These are phyloP conservation scores for Agrotis exclamationis DNA, from an alignment of 2,888 invertebrate genomes.

Conservation along the genomic window DNA sequence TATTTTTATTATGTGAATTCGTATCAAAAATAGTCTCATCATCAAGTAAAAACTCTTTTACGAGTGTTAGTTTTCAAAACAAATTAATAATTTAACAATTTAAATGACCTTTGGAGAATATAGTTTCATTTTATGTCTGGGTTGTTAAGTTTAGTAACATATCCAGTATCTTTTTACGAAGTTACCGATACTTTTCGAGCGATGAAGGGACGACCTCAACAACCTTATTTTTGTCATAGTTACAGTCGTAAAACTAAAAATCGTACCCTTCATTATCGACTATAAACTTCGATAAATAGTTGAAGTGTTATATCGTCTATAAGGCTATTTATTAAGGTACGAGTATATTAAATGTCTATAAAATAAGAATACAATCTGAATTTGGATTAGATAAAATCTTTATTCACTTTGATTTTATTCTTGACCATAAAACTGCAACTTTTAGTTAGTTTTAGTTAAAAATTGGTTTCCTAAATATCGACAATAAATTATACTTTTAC, in stretches of 20 bases:
- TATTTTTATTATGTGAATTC: constrained; percentile 60
- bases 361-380: constrained; percentile 51
- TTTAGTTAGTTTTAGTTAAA: constrained; percentile 33
- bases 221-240: constrained; percentile 53
- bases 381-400: constrained; percentile 46
- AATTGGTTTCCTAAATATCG: constrained; percentile 47
- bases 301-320: constrained; percentile 46
- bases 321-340: constrained; percentile 38
- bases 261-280: constrained; percentile 61
- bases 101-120: constrained; percentile 59
- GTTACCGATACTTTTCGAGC: constrained; percentile 56
- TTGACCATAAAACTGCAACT: constrained; percentile 51
- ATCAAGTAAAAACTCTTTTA: constrained; percentile 62
- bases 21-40: constrained; percentile 59
- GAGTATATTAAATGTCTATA: constrained; percentile 63
- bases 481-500: constrained; percentile 50
- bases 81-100: constrained; percentile 66
- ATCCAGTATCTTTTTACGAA: constrained; percentile 64
- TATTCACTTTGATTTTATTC: constrained; percentile 30
- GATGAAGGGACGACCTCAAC: constrained; percentile 32
- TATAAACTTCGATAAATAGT: constrained; percentile 65
- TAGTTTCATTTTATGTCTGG: constrained; percentile 62
- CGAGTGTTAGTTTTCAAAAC: constrained; percentile 64
- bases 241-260: constrained; percentile 65
- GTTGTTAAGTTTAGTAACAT: constrained; percentile 61